A percentile compares a stretch with the other conserved stretches of the same genome.
These are phyloP conservation scores for Megalopta genalis DNA, from an alignment of 1,140 invertebrate genomes.

Conservation along the genomic window DNA sequence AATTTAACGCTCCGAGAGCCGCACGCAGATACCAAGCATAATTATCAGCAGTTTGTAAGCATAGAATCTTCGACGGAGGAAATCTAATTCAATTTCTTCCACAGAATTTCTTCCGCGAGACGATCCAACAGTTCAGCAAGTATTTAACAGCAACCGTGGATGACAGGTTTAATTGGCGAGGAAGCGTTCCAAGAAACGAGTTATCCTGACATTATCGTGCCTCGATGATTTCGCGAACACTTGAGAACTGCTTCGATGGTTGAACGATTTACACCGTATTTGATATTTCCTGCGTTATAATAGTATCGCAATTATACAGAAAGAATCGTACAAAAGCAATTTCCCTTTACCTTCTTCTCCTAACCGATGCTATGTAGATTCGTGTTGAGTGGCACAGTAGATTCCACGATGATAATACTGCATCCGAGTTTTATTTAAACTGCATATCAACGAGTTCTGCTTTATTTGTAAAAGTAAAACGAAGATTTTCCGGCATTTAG, in stretches of 20 bases:
- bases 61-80: conserved; percentile 12
- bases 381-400: too few species aligned
- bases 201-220: conserved; percentile 28
- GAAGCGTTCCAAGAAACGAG: conserved; percentile 16
- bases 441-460: too few species aligned
- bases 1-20: neutral
- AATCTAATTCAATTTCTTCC: neutral
- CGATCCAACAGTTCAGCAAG: neutral
- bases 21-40: conserved; percentile 18
- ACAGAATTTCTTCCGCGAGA: conserved; percentile 19
- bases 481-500: too few species aligned
- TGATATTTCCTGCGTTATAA: neutral
- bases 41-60: conserved; percentile 38
- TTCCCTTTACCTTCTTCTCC: too few species aligned
- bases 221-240: neutral
- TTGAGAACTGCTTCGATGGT: neutral
- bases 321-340: too few species aligned
- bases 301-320: neutral
- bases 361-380: too few species aligned
- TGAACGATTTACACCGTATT: neutral
- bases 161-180: conserved; percentile 43
- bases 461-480: too few species aligned
- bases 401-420: too few species aligned
- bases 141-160: conserved; percentile 37
- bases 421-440: too few species aligned